Conservation (phyloP, 2,888 invertebrate species). For the Chrysolina oricalcia region DNA sequence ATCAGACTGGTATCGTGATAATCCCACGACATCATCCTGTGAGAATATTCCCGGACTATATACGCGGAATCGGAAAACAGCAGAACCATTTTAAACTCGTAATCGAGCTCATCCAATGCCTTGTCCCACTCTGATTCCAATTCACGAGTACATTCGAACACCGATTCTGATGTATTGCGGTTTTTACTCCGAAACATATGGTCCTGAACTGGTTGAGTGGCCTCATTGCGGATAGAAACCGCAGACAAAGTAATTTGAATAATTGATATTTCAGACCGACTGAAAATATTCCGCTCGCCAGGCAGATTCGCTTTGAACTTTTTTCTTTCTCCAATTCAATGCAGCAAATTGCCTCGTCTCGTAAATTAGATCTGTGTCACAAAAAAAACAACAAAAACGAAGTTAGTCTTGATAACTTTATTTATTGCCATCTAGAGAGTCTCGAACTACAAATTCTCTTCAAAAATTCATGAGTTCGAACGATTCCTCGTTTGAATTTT, state of each 20-base stretch:
- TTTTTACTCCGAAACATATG: conserved; percentile 14
- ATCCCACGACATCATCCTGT: not conserved
- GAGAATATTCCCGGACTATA: not conserved
- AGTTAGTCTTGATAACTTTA: not conserved
- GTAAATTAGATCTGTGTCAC: conserved; percentile 1
- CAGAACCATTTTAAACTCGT: not conserved
- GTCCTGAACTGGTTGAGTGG: conserved; percentile 1
- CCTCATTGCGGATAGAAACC: not conserved
- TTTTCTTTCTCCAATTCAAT: conserved; percentile 4
- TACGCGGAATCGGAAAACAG: not conserved
- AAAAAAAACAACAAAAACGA: not conserved
- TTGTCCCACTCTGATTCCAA: conserved; percentile 9
- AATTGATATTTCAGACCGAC: conserved; percentile 21
- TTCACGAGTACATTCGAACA: not conserved
- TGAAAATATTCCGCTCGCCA: not conserved
- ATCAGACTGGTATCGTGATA: no score
- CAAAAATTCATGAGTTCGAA: no score
- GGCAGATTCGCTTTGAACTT: conserved; percentile 21
- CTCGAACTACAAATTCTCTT: no score
- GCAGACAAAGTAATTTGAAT: conserved; percentile 22
- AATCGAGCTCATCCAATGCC: not conserved
- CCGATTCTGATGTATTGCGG: not conserved
- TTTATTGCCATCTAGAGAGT: not conserved
- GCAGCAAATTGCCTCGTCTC: not conserved
- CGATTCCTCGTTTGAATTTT: no score